Percentiles rank a stretch among this genome's conserved stretches.
These are phyloP conservation scores for Carettochelys insculpta DNA, from an alignment of 2,113 vertebrate species.

Conservation along the genomic window DNA sequence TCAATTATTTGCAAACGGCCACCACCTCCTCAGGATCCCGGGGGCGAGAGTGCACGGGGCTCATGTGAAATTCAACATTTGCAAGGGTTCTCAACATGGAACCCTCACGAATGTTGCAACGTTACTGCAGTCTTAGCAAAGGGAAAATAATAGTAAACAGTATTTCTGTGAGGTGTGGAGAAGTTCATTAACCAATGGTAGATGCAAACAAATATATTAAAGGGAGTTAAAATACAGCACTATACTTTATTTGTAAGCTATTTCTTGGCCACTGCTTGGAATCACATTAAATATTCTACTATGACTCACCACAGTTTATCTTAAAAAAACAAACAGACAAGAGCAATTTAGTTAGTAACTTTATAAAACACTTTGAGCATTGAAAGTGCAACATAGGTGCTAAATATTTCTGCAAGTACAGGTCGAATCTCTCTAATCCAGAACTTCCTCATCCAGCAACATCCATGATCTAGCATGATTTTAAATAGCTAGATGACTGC, in stretches of 20 bases:
- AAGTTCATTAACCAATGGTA: background rate
- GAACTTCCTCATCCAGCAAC: no score
- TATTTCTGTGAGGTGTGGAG: background rate
- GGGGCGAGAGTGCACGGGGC: no score
- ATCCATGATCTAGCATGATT: no score
- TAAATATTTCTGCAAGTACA: background rate
- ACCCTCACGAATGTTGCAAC: no score
- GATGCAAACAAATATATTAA: background rate
- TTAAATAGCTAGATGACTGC: no score
- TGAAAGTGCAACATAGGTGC: background rate
- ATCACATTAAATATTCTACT: background rate
- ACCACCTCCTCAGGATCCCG: no score
- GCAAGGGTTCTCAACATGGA: no score
- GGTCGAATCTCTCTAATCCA: no score
- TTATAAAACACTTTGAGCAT: background rate
- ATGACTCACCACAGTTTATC: background rate
- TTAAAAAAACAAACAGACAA: background rate
- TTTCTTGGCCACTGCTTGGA: background rate
- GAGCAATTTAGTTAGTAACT: background rate
- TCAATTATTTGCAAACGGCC: no score
- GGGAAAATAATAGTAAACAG: fast-evolving
- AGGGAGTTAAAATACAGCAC: background rate
- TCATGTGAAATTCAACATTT: no score
- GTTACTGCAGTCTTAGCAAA: no score
- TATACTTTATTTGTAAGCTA: background rate